Evolutionary conservation across 2,797 vertebrate genomes (phyloP).

Genomic region (Chiroxiphia lanceolata): DNA sequence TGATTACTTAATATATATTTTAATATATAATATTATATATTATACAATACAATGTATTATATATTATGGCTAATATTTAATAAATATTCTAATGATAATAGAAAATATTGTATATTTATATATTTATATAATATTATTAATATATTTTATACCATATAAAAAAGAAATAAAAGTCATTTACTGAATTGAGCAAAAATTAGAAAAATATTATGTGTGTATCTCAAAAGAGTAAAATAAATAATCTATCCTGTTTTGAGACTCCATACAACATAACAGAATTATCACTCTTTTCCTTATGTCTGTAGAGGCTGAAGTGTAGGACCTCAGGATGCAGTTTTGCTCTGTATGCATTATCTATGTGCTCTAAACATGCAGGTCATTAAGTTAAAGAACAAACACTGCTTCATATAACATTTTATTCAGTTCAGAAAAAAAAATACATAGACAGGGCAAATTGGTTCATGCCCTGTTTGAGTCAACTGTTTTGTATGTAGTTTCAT

Average conservation of each 20-base stretch:
- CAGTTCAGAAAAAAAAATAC: not conserved
- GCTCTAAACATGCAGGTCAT: not conserved
- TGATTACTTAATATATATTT: not conserved
- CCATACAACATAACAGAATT: not conserved
- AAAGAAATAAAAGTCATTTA: not conserved
- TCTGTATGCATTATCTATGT: not conserved
- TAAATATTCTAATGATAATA: not conserved
- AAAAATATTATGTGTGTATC: not conserved
- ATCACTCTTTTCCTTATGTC: not conserved
- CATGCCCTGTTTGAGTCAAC: not conserved
- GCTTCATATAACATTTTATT: not conserved
- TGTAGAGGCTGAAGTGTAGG: not conserved
- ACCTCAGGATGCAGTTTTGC: not conserved
- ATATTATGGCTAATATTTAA: not conserved
- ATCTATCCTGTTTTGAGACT: not conserved
- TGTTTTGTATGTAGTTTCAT: not conserved
- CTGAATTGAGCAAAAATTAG: not conserved
- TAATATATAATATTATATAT: not conserved
- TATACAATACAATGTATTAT: not conserved
- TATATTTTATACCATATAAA: not conserved
- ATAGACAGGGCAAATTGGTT: rapidly evolving
- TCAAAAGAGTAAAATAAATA: not conserved
- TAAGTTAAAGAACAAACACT: not conserved
- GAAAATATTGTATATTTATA: not conserved
- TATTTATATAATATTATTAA: not conserved